Base-by-base conservation (phyloP, 2,888 invertebrate genomes). In the Emmelina monodactyla region DNA sequence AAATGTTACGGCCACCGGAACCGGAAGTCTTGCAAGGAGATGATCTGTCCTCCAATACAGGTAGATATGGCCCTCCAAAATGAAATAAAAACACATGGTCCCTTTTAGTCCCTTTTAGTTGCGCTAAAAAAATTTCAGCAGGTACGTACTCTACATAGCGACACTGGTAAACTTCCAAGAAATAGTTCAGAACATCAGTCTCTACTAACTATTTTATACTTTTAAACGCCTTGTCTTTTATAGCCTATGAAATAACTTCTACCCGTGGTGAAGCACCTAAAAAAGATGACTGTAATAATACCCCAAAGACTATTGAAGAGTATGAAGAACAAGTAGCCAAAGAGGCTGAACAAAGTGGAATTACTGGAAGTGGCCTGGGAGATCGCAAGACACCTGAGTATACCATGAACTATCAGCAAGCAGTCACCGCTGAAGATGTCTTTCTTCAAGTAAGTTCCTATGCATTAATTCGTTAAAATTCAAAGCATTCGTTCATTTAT, bases 391-490 rank as follows among this genome's bases (percentile, higher is more conserved):
- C 81, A 14, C 92, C 92, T 0, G 82, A 83, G 45, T 94, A 92
- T 70, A 87, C 88, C 22, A 88, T 94, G 62, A 84, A 86, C 45
- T 95, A 92, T 64, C 89, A 90, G 48, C 96, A 96, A 66, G 83
- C 89, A 22, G 90, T 96, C 1, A 85, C 88, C 6, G 85, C 94
- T 0, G 91, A 93, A 62, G 94, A 96, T 65, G 84, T 94, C 6
- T 96, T 85, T 66, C 78, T 96, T 33, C 91, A 91, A 78, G 91
- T 90, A 12, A 13, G n/a, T 14, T 29, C 25, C 9, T 14, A 14
- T 12, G 9, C 19, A 19, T 5, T 5, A n/a, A n/a, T n/a, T n/a
- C n/a, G n/a, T n/a, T n/a, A n/a, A n/a, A n/a, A n/a, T n/a, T n/a
- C n/a, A n/a, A n/a, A n/a, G n/a, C n/a, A n/a, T n/a, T n/a, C n/a